phyloP scores from a whole-genome alignment of 2,113 vertebrate genomes.

The Struthidea cinerea region DNA sequence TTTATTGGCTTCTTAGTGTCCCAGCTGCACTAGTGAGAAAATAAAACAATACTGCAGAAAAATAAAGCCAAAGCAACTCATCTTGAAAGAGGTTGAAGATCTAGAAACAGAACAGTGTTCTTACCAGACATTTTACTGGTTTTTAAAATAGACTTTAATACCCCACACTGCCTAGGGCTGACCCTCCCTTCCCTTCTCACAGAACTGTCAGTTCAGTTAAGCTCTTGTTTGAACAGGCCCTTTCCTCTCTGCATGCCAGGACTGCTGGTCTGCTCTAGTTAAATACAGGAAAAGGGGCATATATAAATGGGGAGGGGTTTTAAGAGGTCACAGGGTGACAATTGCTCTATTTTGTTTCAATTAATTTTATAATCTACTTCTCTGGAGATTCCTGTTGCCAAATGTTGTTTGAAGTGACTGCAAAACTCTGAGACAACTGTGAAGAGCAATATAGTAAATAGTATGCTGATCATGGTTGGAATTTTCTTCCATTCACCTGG shows the following conservation, averaged over 20 bases:
- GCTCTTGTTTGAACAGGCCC: background rate
- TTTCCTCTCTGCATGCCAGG: background rate
- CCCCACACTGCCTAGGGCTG: background rate
- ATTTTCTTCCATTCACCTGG: background rate
- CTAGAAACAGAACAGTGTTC: background rate
- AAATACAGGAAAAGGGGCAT: background rate
- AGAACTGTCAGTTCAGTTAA: background rate
- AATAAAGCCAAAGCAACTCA: background rate
- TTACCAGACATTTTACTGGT: background rate
- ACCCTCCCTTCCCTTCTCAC: slow-evolving; percentile 11
- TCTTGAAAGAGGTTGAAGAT: background rate
- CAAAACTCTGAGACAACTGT: background rate
- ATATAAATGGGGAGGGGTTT: background rate
- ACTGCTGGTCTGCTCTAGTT: background rate
- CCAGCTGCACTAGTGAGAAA: background rate
- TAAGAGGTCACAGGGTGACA: background rate
- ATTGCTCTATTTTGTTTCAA: background rate
- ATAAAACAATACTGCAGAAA: background rate
- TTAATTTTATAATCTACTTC: background rate
- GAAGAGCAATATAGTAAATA: background rate
- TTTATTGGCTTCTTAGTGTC: background rate
- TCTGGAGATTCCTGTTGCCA: background rate
- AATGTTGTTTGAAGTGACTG: background rate
- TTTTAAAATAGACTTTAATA: background rate
- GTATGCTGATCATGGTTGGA: background rate